Evolutionary conservation across 2,797 vertebrate genomes (phyloP).

Genomic region (Scolopax rusticola): DNA sequence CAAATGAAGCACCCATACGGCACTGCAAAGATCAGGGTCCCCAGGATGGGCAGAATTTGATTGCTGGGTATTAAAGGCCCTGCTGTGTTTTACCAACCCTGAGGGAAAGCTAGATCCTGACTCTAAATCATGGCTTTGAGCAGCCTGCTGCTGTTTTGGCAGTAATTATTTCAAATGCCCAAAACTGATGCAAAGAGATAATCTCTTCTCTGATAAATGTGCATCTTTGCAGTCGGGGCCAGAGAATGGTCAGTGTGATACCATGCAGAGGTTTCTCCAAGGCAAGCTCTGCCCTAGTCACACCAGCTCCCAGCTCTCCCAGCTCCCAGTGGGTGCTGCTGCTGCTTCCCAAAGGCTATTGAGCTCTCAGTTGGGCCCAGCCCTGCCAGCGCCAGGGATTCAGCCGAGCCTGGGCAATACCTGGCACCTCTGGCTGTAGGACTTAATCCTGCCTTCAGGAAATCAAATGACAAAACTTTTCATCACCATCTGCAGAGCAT

Average conservation of each 20-base stretch:
- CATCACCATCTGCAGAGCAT: not conserved
- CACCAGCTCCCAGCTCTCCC: not conserved
- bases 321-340: not conserved
- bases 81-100: not conserved
- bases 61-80: not conserved
- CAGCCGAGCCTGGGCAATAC: not conserved
- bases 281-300: not conserved
- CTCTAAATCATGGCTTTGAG: not conserved
- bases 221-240: accelerated
- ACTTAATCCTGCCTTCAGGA: not conserved
- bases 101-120: not conserved
- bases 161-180: not conserved
- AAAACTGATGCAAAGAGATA: not conserved
- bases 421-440: not conserved
- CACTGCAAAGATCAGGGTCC: not conserved
- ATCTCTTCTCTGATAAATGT: not conserved
- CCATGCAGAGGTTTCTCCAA: not conserved
- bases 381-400: not conserved
- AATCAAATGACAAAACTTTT: not conserved
- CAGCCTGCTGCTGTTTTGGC: not conserved
- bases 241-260: not conserved
- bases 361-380: not conserved
- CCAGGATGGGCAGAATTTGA: not conserved
- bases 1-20: accelerated
- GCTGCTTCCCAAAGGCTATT: accelerated